phyloP scores from a whole-genome alignment of 2,888 invertebrate genomes.

The Petrolisthes manimaculis region DNA sequence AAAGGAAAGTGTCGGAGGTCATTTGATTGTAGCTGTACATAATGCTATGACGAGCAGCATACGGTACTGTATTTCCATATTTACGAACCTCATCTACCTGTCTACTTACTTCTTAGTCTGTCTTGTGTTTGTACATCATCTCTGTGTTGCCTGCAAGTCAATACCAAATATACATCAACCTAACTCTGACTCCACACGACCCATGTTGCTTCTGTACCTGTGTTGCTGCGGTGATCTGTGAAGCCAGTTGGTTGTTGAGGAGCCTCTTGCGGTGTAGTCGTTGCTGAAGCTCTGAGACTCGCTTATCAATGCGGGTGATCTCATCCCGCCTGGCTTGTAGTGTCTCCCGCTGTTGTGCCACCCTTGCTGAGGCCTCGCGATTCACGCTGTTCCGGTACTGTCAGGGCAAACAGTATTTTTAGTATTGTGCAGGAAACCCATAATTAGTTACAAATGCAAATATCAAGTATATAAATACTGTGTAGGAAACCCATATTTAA shows the following conservation, averaged over 20 bases:
- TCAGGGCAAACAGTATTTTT: conserved; percentile 49
- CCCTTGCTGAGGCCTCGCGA: conserved; percentile 91
- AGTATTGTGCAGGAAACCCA: too few species aligned
- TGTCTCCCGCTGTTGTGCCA: conserved; percentile 89
- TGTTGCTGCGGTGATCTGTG: conserved; percentile 73
- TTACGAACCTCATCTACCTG: too few species aligned
- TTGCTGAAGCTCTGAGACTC: conserved; percentile 93
- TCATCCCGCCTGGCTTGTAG: conserved; percentile 91
- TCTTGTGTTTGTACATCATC: too few species aligned
- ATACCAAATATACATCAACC: too few species aligned
- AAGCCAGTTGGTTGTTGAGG: conserved; percentile 82
- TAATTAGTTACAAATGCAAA: not conserved
- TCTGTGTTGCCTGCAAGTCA: too few species aligned
- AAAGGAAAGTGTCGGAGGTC: too few species aligned
- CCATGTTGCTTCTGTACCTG: conserved; percentile 37
- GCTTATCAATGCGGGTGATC: conserved; percentile 89
- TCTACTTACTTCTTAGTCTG: too few species aligned
- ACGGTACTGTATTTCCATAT: too few species aligned
- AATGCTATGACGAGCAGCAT: too few species aligned
- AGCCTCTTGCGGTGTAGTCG: conserved; percentile 89
- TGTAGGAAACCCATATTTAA: not conserved
- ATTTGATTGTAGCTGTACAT: too few species aligned
- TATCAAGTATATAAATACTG: not conserved
- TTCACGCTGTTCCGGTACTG: conserved; percentile 97
- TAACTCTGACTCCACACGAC: too few species aligned